phyloP scores from a whole-genome alignment of 2,888 invertebrate genomes.

The Eristalinus sepulchralis region DNA sequence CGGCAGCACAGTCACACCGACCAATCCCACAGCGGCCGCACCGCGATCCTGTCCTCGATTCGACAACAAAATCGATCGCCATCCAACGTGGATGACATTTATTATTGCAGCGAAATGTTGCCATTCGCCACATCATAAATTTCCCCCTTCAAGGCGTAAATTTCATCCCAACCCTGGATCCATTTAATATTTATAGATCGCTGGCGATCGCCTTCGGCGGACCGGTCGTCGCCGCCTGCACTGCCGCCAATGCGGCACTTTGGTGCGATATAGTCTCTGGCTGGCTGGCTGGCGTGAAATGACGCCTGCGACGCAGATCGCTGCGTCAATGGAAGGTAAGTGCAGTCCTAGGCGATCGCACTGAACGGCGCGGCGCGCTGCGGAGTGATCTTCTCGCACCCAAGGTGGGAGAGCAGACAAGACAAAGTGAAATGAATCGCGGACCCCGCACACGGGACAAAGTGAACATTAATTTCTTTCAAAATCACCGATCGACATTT shows the following conservation, averaged over 20 bases:
- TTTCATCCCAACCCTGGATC: conserved; percentile 52
- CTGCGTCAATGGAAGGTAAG: conserved; percentile 30
- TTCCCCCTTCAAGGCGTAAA: conserved; percentile 65
- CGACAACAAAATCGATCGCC: conserved; percentile 51
- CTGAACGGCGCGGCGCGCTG: background rate
- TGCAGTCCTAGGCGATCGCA: conserved; percentile 50
- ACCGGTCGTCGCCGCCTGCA: conserved; percentile 20
- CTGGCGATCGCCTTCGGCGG: conserved; percentile 40
- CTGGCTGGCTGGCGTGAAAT: conserved; percentile 5
- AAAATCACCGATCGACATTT: conserved; percentile 62
- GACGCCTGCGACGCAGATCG: conserved; percentile 41
- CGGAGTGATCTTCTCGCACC: conserved; percentile 1
- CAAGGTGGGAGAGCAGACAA: conserved; percentile 15
- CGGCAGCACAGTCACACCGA: conserved; percentile 2
- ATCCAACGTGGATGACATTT: conserved; percentile 67
- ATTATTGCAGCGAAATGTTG: conserved; percentile 65
- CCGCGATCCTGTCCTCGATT: conserved; percentile 22
- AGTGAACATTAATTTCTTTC: conserved; percentile 60
- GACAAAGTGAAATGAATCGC: conserved; percentile 12
- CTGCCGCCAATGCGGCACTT: conserved; percentile 55
- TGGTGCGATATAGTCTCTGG: conserved; percentile 37
- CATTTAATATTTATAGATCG: conserved; percentile 67
- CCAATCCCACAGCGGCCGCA: background rate
- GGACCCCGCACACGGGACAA: conserved; percentile 33
- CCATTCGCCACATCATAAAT: conserved; percentile 72